Evolutionary conservation across 1,140 invertebrate genomes (phyloP).

Genomic region (Cyrtorhinus lividipennis): DNA sequence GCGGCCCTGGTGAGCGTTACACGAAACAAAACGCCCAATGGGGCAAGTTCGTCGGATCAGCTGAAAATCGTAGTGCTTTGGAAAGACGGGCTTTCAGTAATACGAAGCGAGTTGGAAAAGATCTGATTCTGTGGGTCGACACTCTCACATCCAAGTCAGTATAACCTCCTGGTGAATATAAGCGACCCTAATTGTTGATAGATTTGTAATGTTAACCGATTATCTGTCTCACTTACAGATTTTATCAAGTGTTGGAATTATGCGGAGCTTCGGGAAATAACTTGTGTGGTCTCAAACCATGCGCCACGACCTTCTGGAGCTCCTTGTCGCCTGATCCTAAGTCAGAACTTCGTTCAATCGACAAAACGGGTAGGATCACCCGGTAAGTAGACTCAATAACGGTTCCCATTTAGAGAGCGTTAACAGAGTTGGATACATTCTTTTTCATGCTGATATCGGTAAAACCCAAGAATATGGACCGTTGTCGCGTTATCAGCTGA

Average conservation of each 20-base stretch:
- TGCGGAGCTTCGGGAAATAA: constrained; percentile 22
- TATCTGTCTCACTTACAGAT: constrained; percentile 28
- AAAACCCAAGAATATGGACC: no score
- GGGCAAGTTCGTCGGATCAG: constrained; percentile 24
- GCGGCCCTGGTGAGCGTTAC: constrained; percentile 39
- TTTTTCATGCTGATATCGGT: no score
- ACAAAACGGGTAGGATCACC: constrained; percentile 24
- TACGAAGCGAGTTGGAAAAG: constrained; percentile 40
- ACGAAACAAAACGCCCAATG: constrained; percentile 34
- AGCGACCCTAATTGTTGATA: neutral
- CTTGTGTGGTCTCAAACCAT: constrained; percentile 36
- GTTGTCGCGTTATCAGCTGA: no score
- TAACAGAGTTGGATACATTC: no score
- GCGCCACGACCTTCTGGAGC: constrained; percentile 66
- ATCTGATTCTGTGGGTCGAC: constrained; percentile 64
- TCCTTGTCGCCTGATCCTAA: constrained; percentile 79
- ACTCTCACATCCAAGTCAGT: constrained; percentile 29
- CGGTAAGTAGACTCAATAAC: constrained; percentile 26
- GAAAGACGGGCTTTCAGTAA: constrained; percentile 34
- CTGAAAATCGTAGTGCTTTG: constrained; percentile 31
- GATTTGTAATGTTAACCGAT: constrained; percentile 30
- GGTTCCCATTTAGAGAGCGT: no score
- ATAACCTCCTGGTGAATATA: constrained; percentile 6
- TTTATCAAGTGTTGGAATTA: constrained; percentile 29
- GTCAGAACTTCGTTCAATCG: constrained; percentile 39